Conservation (phyloP, 2,888 invertebrate genomes). For the Nomada flava region DNA sequence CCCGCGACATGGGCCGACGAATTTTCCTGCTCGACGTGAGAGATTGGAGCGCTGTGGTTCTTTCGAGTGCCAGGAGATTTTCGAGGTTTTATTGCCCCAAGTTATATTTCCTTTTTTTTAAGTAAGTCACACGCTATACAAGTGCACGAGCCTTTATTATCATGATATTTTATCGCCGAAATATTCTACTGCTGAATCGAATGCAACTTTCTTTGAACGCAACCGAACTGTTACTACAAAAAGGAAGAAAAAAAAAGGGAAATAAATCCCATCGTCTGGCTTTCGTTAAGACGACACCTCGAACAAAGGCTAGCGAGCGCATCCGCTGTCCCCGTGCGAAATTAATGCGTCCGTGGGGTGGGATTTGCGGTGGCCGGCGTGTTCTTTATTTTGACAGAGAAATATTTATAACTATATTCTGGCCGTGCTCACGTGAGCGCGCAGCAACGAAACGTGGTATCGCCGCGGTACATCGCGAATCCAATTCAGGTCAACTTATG, state of each 20-base stretch:
- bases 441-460: not conserved
- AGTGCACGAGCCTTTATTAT: no score
- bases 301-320: constrained; percentile 7
- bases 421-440: not conserved
- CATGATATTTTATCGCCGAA: no score
- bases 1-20: not conserved
- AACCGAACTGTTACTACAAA: no score
- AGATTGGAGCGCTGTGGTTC: no score
- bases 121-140: no score
- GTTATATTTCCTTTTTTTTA: no score
- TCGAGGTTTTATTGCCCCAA: no score
- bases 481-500: constrained; percentile 78
- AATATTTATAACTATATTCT: constrained; percentile 73
- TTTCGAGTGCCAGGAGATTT: no score
- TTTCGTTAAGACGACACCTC: constrained; percentile 3
- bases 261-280: constrained; percentile 4
- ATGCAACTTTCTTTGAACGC: no score
- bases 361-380: constrained; percentile 64
- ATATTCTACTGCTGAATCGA: no score
- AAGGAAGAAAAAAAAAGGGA: no score
- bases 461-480: constrained; percentile 60
- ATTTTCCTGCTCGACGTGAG: no score
- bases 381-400: constrained; percentile 76
- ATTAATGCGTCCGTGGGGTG: constrained; percentile 67
- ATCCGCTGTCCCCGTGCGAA: constrained; percentile 31